Conservation (phyloP, 2,888 invertebrate species). For the Meghimatium bilineatum region DNA sequence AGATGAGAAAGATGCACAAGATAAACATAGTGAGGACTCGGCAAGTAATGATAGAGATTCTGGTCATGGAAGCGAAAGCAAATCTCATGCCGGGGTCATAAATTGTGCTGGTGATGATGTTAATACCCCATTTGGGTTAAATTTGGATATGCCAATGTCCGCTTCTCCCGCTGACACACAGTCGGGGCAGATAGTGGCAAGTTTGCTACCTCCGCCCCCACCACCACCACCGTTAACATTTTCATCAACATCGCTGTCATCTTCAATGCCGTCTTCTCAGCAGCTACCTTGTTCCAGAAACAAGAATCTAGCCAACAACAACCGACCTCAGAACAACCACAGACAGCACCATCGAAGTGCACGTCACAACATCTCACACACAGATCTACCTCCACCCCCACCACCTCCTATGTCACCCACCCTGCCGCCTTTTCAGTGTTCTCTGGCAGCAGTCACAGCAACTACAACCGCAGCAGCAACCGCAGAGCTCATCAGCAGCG, state of each 20-base stretch:
- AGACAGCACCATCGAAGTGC: conserved; percentile 16
- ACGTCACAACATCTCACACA: conserved; percentile 29
- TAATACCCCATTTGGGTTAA: conserved; percentile 3
- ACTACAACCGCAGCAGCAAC: conserved; percentile 20
- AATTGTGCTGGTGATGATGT: conserved; percentile 14
- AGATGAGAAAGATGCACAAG: not conserved
- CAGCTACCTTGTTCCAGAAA: conserved; percentile 41
- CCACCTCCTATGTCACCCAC: conserved; percentile 34
- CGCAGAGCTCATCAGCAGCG: conserved; percentile 27
- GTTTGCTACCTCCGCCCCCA: conserved; percentile 15
- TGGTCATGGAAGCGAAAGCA: conserved; percentile 46
- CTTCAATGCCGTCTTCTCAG: conserved; percentile 35
- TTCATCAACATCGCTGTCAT: conserved; percentile 6
- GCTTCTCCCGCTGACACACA: conserved; percentile 14
- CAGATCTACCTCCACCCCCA: conserved; percentile 45
- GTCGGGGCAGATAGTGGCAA: not conserved
- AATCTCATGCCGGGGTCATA: conserved; percentile 29
- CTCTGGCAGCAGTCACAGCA: conserved; percentile 39
- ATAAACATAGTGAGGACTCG: not conserved
- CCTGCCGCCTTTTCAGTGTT: conserved; percentile 43
- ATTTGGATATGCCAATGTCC: conserved; percentile 7
- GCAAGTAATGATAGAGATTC: conserved; percentile 39
- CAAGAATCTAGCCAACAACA: conserved; percentile 37
- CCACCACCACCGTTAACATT: conserved; percentile 9
- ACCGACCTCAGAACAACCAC: conserved; percentile 33